phyloP scores from a whole-genome alignment of 2,797 vertebrate species.

The Simalia tracyae region DNA sequence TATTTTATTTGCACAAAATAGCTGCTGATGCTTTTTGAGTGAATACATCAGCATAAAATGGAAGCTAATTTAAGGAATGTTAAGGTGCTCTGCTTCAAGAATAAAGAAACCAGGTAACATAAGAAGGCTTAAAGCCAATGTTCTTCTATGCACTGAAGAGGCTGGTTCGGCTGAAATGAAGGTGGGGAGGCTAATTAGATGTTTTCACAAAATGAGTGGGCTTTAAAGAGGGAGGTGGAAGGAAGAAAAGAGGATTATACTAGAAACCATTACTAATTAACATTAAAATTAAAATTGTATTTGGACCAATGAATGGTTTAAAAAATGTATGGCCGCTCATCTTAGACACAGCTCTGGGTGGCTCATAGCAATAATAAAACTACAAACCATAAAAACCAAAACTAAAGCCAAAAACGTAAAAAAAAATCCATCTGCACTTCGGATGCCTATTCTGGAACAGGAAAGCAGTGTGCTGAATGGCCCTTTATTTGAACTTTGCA shows the following conservation, averaged over 20 bases:
- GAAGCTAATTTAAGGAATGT: not conserved
- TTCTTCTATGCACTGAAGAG: not conserved
- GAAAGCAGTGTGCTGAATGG: not conserved
- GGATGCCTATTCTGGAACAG: not conserved
- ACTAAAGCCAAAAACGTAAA: not conserved
- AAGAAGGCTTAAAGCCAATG: not conserved
- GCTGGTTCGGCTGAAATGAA: not conserved
- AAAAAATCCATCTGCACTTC: not conserved
- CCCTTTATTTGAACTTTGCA: not conserved
- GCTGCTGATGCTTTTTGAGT: not conserved
- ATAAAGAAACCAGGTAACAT: not conserved
- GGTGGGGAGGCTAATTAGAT: not conserved
- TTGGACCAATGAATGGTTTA: not conserved
- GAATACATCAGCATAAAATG: not conserved
- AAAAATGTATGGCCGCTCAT: not conserved
- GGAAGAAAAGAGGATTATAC: too few relatives aligned
- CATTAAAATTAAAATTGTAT: not conserved
- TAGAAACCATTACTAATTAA: not conserved
- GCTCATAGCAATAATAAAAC: not conserved
- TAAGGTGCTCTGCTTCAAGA: not conserved
- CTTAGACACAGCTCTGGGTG: not conserved
- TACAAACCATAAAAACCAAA: not conserved
- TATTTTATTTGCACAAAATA: not conserved
- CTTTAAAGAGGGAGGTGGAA: not conserved
- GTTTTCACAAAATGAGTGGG: not conserved